Base-by-base conservation (phyloP, 2,888 invertebrate genomes). In the Drosophila anceps region DNA sequence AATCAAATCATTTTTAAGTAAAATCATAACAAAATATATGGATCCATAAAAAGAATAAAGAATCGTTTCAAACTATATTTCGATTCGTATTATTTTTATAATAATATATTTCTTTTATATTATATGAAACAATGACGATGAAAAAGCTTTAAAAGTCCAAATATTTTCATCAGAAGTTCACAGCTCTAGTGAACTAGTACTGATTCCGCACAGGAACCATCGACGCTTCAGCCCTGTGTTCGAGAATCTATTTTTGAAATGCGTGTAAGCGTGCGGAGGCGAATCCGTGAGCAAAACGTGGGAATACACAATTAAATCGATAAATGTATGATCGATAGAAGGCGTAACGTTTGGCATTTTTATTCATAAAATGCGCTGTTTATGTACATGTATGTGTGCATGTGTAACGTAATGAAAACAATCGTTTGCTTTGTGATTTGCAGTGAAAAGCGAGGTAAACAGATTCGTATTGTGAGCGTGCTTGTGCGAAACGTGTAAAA, bases 321-420 rank as follows among this genome's bases (percentile, higher is more conserved):
- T 88, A 84, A 78, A 65, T 69, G 66, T 70, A 79, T 88, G 82
- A 85, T 88, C 89, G 88, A 85, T 85, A 77, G 77, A 54, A 53
- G 53, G 59, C 64, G 57, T 58, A 76, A 70, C 68, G 57, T 68
- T 63, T 81, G 79, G 72, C 76, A 85, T 62, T 77, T 86, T 90
- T 86, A 82, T 84, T 68, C 79, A 76, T 67, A 67, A 66, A 69
- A 69, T 69, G 65, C 60, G 51, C 46, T 58, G 76, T 64, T 76
- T 57, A 71, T 63, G 33, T 4, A 18, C 53, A 71, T 63, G 33
- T 51, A 6, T 4, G 18, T 55, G 6, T 20, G 15, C 59, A 53
- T 46, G 68, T 53, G 51, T 41, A 54, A 54, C 41, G 35, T 39
- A n/a, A 50, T 39, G 61, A 69, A 70, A 79, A 59, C 67, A 73